Conservation (phyloP, 2,113 vertebrate species). For the Ptychochromis oligacanthus region DNA sequence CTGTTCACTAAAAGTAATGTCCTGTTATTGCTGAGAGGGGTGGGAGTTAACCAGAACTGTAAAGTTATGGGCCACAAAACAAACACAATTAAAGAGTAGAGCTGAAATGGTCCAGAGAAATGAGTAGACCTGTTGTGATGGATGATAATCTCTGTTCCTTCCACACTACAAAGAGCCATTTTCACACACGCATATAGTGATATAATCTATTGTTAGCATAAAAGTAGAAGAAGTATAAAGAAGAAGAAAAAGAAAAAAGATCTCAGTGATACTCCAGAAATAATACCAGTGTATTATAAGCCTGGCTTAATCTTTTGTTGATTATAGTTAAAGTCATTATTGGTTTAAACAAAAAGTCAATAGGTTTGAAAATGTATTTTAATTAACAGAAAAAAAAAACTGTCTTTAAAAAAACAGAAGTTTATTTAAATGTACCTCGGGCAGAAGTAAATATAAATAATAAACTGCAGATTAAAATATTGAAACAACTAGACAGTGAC, state of each 20-base stretch:
- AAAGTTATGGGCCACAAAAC: background rate
- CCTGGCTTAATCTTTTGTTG: no score
- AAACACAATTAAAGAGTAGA: background rate
- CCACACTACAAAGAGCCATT: background rate
- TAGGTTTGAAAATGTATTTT: no score
- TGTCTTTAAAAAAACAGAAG: background rate
- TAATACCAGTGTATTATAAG: no score
- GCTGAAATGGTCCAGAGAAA: background rate
- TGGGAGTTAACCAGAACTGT: constrained; percentile 3
- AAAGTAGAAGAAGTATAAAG: background rate
- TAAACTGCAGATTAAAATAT: background rate
- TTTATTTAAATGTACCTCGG: background rate
- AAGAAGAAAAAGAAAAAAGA: no score
- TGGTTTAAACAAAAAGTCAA: no score
- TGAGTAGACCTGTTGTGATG: background rate
- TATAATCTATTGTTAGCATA: background rate
- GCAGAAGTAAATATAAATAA: background rate
- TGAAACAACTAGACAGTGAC: background rate
- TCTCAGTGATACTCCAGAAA: no score
- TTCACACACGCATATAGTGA: background rate
- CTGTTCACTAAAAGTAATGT: background rate
- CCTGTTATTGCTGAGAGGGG: background rate
- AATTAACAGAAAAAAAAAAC: no score
- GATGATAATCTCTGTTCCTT: background rate
- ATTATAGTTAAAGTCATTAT: no score